Evolutionary conservation across 2,888 invertebrate species (phyloP), one percentile per base, ranked within the genome.

Genomic region (Microctonus brassicae): DNA sequence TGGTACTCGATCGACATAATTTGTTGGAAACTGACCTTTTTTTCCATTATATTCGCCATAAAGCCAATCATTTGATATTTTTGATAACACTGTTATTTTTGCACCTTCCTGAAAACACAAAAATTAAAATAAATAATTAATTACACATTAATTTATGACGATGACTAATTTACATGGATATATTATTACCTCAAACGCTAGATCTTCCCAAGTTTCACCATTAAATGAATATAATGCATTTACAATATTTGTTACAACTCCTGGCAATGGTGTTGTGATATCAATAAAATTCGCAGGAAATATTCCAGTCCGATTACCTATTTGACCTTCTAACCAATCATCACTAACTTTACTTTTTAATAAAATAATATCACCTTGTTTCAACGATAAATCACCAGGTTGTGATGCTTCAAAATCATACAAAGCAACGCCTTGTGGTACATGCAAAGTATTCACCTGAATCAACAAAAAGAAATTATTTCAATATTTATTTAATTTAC

Each of bases 251-350:
- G 79, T 73, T 74, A 72, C 61, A 22, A 77, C 70, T 9, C 78
- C 88, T 33, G 90, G 88, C 70, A 94, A 87, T 68, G 95, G 94
- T 76, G 94, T 91, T 84, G 92, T 92, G 58, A 96, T 88, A 79
- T 95, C 92, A 76, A 96, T 90, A 87, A 94, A 96, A 87, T 92
- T 94, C 24, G 90, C 89, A 1, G 97, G 97, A 88, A 97, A 96
- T 78, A 96, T 92, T 47, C 97, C 97, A 84, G 93, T 92, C 72
- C 90, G 89, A 73, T 91, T 92, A 68, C 91, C 91, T 67, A 93
- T 88, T 78, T 91, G 90, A 6, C 97, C 97, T 83, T 90, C 92
- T 76, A 94, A 88, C 97, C 97, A 97, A 77, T 95, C 95, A 36
- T 91, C 90, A 83, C 95, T 94, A 29, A 95, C 89, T 81, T 91